phyloP scores from a whole-genome alignment of 2,888 invertebrate genomes.

The Caenorhabditis panamensis region DNA sequence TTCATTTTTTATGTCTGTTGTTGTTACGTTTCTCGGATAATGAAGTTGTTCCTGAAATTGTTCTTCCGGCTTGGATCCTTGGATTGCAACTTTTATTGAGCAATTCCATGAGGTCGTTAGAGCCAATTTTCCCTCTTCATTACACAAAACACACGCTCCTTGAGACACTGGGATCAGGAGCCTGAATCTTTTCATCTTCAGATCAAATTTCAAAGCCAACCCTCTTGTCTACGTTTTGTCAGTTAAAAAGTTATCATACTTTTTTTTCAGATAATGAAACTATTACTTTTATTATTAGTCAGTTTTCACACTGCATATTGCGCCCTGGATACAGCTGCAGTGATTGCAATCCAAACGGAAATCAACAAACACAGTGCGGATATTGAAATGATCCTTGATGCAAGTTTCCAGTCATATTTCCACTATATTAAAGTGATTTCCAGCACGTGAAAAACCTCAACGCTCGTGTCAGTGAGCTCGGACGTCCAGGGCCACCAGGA shows the following conservation, averaged over 20 bases:
- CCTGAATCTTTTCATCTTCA: slow-evolving; percentile 23
- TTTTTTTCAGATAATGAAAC: slow-evolving; percentile 27
- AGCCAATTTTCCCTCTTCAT: background rate
- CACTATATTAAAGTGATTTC: background rate
- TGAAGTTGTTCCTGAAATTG: slow-evolving; percentile 6
- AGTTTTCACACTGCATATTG: slow-evolving; percentile 37
- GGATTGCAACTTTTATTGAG: slow-evolving; percentile 27
- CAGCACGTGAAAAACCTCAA: slow-evolving; percentile 75
- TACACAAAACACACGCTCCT: slow-evolving; percentile 44
- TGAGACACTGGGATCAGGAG: too few relatives aligned
- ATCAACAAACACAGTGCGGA: slow-evolving; percentile 73
- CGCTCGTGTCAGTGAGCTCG: slow-evolving; percentile 70
- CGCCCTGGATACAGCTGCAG: slow-evolving; percentile 73
- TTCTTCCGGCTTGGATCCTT: background rate
- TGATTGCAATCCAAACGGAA: slow-evolving; percentile 75
- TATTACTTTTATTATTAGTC: slow-evolving; percentile 26
- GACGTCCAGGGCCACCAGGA: slow-evolving; percentile 72
- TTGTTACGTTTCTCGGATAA: too few relatives aligned
- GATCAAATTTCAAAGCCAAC: slow-evolving; percentile 40
- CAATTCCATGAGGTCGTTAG: slow-evolving; percentile 14
- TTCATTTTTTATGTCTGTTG: slow-evolving; percentile 26
- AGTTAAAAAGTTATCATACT: background rate
- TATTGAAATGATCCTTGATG: slow-evolving; percentile 74
- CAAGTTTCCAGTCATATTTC: slow-evolving; percentile 42
- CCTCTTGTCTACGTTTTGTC: too few relatives aligned